Conservation (phyloP, 2,888 invertebrate genomes). For the Agrilus cyanescens region DNA sequence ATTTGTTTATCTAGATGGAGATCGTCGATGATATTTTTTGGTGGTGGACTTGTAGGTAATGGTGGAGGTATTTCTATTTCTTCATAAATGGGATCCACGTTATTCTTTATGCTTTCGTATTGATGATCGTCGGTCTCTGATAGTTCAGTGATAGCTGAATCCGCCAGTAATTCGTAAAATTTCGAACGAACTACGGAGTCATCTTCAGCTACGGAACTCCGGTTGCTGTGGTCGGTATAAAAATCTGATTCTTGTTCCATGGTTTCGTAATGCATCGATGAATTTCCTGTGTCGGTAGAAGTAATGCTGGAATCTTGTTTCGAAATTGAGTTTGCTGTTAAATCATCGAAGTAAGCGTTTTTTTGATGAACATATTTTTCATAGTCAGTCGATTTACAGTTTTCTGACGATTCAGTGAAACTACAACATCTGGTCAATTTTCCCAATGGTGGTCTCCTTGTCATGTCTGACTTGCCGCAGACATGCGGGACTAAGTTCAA, state of each 20-base stretch:
- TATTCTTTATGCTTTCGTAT: slow-evolving; percentile 57
- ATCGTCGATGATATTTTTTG: slow-evolving; percentile 48
- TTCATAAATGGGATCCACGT: slow-evolving; percentile 66
- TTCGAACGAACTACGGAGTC: slow-evolving; percentile 52
- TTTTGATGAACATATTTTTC: slow-evolving; percentile 56
- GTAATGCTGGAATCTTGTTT: slow-evolving; percentile 33
- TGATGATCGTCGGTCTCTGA: slow-evolving; percentile 57
- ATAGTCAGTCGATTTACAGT: slow-evolving; percentile 45
- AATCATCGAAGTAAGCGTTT: slow-evolving; percentile 30
- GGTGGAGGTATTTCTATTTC: slow-evolving; percentile 72
- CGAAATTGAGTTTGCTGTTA: slow-evolving; percentile 20
- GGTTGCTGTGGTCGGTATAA: slow-evolving; percentile 49
- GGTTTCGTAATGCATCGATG: slow-evolving; percentile 61
- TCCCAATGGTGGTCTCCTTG: slow-evolving; percentile 31
- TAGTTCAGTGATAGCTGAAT: slow-evolving; percentile 56
- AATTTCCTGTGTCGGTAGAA: slow-evolving; percentile 33
- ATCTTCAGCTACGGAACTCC: slow-evolving; percentile 43
- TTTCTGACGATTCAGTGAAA: slow-evolving; percentile 36
- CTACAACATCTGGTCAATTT: slow-evolving; percentile 17
- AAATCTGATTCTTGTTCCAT: slow-evolving; percentile 65
- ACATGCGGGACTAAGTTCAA: slow-evolving; percentile 66
- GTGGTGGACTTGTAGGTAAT: slow-evolving; percentile 66
- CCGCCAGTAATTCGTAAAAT: slow-evolving; percentile 62
- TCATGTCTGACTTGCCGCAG: slow-evolving; percentile 49
- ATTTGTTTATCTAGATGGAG: slow-evolving; percentile 59